Evolutionary conservation across 1,140 invertebrate species (phyloP).

Genomic region (Prorops nasuta): DNA sequence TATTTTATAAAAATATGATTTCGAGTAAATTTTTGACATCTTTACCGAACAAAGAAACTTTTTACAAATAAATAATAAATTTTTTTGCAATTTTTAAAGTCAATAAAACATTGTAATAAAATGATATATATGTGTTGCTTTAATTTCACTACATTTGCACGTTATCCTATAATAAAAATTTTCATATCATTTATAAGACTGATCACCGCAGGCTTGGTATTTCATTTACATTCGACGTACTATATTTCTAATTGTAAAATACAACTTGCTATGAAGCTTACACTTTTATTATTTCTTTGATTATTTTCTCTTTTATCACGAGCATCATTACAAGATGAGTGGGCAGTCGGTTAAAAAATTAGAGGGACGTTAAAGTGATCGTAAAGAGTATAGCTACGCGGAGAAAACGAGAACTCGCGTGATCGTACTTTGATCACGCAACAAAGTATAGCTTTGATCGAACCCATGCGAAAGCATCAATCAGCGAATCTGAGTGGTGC

Average conservation of each 20-base stretch:
- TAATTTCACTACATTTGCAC: no score
- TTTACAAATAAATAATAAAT: no score
- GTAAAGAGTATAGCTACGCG: conserved; percentile 13
- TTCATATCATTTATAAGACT: no score
- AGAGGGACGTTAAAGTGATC: conserved; percentile 1
- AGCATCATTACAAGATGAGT: no score
- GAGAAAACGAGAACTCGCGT: conserved; percentile 22
- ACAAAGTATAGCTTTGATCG: conserved; percentile 15
- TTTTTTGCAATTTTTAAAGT: no score
- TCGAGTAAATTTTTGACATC: no score
- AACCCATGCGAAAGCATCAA: conserved; percentile 12
- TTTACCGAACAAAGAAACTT: no score
- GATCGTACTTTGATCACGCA: conserved; percentile 23
- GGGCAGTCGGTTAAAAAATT: conserved; percentile 15
- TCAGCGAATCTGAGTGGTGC: conserved; percentile 7
- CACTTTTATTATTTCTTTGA: background rate
- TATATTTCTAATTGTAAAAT: background rate
- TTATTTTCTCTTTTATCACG: background rate
- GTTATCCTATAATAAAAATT: no score
- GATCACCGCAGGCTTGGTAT: background rate
- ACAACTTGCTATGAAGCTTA: background rate
- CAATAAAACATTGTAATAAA: no score
- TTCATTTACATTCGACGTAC: background rate
- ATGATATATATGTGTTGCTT: no score
- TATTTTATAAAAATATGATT: no score